Evolutionary conservation across 2,797 vertebrate species (phyloP), one percentile per base, ranked within the genome.

Genomic region (Peromyscus eremicus): DNA sequence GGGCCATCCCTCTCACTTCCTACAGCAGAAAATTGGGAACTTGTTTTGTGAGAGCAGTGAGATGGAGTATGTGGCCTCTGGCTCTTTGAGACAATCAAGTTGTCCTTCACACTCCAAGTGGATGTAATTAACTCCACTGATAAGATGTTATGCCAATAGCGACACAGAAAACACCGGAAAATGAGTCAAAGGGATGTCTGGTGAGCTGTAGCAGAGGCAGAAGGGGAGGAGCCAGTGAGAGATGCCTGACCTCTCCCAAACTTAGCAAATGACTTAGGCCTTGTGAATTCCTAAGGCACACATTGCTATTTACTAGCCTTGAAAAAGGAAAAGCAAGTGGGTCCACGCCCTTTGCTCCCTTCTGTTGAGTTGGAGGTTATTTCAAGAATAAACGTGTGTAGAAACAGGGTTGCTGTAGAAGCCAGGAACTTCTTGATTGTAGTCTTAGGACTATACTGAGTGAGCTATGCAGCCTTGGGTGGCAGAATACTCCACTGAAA

Each of bases 41-140:
- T 91, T 89, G 96, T 91, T 97, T 97, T 43, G 89, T 8, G 57
- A 95, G 95, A 98, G 97, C 98, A 92, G 85, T 6, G 4, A 98
- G 97, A 97, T 95, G 98, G 92, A 97, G 97, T 71, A 93, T 95
- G 82, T 75, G 92, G 98, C 98, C 97, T 80, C 95, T 43, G 97
- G 98, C 98, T 98, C 97, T 97, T 88, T 83, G 94, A 8, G 91
- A 98, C 98, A 97, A 98, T 97, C 98, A 94, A 94, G 96, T 97
- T 97, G 98, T 98, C 98, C 98, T 98, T 99, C 98, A 98, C 98
- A 98, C 98, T 98, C 97, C 76, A 97, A 91, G 91, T 98, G 97
- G 98, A 98, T 98, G 98, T 98, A 98, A 99, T 98, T 98, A 99
- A 98, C 97, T 92, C 95, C 94, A 89, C 98, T 92, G 98, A 98